Evolutionary conservation across 2,113 vertebrate species (phyloP), one percentile per base, ranked within the genome.

Genomic region (Myanophis thanlyinensis): DNA sequence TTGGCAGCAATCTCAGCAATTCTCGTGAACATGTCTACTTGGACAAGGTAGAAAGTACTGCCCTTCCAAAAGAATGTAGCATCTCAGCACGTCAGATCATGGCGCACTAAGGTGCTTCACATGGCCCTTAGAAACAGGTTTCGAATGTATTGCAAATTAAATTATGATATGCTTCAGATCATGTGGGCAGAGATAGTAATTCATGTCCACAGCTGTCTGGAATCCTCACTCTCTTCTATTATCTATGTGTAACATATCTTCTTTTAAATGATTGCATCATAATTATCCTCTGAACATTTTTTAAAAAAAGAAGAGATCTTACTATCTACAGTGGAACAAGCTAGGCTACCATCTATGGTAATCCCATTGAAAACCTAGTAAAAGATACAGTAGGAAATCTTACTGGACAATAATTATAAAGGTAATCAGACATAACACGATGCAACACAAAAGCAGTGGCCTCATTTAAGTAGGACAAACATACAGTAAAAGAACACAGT

Each of bases 381-480:
- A 87, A 91, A 92, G 51, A 93, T 93, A 89, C 89, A 44, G 84
- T 54, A 84, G 89, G 89, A 93, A 85, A 88, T 2, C 90, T 96
- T 88, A 87, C 5, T 1, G 94, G 94, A 95, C 94, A 93, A 95
- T 51, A 90, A 94, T 93, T 96, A 94, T 96, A 93, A 97, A 93
- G 87, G 47, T 94, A 59, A 97, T 97, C 92, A 97, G 97, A 98
- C 92, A 46, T 94, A 92, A 98, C 97, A 95, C 94, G 95, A 95
- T 97, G 96, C 96, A 97, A 98, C 98, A 98, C 94, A 98, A 96
- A 89, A 98, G 97, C 97, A 96, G 97, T 96, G 98, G 98, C 94
- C 20, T 97, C 92, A 1, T 96, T 92, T 46, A 96, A 96, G 95
- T 48, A 90, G 97, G 97, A 98, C 98, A 94, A 93, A 98, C 98